Evolutionary conservation across 2,888 invertebrate species (phyloP).

Genomic region (Cheilosia variabilis): DNA sequence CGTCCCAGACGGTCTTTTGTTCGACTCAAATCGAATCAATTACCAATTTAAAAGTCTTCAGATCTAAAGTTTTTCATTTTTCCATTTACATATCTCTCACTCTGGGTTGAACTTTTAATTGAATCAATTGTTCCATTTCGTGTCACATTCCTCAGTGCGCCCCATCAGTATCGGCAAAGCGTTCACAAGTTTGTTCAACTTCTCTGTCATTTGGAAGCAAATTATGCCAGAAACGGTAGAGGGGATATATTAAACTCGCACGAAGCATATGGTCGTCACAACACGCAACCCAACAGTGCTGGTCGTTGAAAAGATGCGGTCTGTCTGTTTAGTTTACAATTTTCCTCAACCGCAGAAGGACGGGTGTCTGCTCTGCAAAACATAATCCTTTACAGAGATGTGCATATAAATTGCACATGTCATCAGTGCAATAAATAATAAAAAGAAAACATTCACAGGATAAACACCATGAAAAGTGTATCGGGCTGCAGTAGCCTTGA

Average conservation of each 20-base stretch:
- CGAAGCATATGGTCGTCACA: neutral
- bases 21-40: conserved; percentile 54
- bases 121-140: conserved; percentile 56
- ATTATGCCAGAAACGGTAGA: conserved; percentile 6
- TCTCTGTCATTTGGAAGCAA: conserved; percentile 15
- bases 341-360: conserved; percentile 47
- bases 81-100: conserved; percentile 22
- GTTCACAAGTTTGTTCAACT: conserved; percentile 63
- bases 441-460: neutral
- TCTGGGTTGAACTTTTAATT: conserved; percentile 66
- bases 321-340: conserved; percentile 58
- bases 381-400: conserved; percentile 29
- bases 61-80: conserved; percentile 19
- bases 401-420: conserved; percentile 1
- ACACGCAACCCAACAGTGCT: conserved; percentile 1
- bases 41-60: conserved; percentile 34
- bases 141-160: conserved; percentile 51
- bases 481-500: conserved; percentile 77
- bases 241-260: conserved; percentile 6
- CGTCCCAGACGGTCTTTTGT: conserved; percentile 30
- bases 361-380: neutral
- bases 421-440: conserved; percentile 3
- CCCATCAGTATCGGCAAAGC: conserved; percentile 18
- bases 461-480: conserved; percentile 65
- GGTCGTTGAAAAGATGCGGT: conserved; percentile 24